Evolutionary conservation across 2,113 vertebrate genomes (phyloP).

Genomic region (Meriones unguiculatus): DNA sequence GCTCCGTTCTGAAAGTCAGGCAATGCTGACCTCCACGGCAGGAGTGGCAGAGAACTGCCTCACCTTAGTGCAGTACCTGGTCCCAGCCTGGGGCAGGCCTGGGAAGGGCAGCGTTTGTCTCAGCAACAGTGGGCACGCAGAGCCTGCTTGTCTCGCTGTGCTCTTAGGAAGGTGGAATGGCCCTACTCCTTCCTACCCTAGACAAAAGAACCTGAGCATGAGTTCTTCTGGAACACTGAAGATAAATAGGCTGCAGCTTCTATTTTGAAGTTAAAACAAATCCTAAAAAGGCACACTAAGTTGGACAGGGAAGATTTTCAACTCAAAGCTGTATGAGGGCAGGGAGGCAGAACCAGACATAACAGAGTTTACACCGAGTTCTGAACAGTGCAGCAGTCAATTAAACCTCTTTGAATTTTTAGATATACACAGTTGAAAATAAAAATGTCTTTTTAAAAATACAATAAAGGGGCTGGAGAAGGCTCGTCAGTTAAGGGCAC

Average conservation of each 20-base stretch:
- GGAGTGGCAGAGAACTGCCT: neutral
- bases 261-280: neutral
- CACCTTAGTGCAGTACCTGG: too few species aligned
- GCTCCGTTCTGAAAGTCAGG: neutral
- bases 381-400: neutral
- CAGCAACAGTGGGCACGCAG: too few species aligned
- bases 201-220: neutral
- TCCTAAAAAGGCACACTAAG: neutral
- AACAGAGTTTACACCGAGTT: neutral
- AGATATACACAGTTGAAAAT: neutral
- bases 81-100: neutral
- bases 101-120: neutral
- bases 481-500: neutral
- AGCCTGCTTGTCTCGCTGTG: fast-evolving
- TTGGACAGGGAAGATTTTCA: neutral
- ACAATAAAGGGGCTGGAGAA: neutral
- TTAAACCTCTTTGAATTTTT: neutral
- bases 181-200: neutral
- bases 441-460: neutral
- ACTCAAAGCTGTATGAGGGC: neutral
- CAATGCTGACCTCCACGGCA: too few species aligned
- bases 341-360: neutral
- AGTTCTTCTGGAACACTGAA: neutral
- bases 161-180: neutral
- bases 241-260: neutral